Evolutionary conservation across 2,113 vertebrate genomes (phyloP).

Genomic region (Spheniscus mendiculus): DNA sequence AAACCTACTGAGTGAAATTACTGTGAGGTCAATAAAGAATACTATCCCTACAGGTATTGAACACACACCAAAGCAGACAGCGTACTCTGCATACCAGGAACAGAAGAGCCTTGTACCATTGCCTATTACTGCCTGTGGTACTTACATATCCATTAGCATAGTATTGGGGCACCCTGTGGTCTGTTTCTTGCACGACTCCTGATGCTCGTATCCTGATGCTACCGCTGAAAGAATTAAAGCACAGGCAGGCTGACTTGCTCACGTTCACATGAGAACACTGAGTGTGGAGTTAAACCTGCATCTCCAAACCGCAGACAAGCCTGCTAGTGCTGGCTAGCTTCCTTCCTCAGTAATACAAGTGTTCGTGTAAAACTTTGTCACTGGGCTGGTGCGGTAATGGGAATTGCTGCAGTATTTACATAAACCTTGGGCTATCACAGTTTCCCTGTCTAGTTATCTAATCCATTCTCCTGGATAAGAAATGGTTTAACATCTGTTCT

Average conservation of each 20-base stretch:
- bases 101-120: neutral
- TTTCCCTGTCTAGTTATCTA: neutral
- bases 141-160: neutral
- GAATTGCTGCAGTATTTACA: neutral
- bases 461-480: neutral
- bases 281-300: neutral
- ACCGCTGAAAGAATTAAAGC: neutral
- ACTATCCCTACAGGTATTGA: neutral
- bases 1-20: neutral
- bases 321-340: neutral
- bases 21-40: neutral
- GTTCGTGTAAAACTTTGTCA: neutral
- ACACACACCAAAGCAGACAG: neutral
- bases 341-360: neutral
- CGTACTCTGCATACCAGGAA: neutral
- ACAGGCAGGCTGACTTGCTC: neutral
- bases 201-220: rapidly evolving
- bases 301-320: neutral
- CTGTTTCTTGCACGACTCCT: neutral
- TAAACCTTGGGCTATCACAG: neutral
- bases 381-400: neutral
- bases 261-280: neutral
- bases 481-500: neutral
- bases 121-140: neutral
- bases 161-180: neutral